These are phyloP conservation scores for Graptemys geographica DNA, from an alignment of 2,797 vertebrate genomes.

Conservation along the genomic window DNA sequence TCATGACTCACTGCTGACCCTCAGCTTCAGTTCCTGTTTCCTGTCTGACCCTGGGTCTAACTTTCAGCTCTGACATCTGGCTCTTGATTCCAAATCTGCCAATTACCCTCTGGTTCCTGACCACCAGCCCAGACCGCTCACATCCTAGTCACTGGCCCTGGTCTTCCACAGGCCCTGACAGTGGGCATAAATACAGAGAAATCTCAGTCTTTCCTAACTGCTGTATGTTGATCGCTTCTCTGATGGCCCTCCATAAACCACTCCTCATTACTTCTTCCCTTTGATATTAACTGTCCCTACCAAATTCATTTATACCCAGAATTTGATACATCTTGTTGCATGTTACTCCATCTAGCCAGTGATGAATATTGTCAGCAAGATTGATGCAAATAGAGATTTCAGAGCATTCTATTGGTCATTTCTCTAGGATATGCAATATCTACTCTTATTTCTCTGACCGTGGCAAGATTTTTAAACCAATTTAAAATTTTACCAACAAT, in stretches of 20 bases:
- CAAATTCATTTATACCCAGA: background rate
- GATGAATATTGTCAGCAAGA: background rate
- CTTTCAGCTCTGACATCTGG: background rate
- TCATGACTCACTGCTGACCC: background rate
- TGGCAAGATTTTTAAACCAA: background rate
- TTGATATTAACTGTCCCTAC: background rate
- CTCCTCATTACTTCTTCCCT: background rate
- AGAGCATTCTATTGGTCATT: conserved; percentile 44
- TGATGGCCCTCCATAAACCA: background rate
- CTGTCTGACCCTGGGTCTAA: background rate
- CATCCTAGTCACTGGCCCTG: background rate
- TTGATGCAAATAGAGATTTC: conserved; percentile 27
- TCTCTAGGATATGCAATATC: background rate
- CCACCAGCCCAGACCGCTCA: background rate
- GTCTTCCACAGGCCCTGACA: background rate
- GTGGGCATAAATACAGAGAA: background rate
- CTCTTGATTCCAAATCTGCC: background rate
- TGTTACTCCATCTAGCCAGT: background rate
- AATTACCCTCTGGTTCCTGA: background rate
- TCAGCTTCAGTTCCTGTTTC: background rate
- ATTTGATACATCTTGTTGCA: background rate
- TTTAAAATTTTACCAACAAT: conserved; percentile 36
- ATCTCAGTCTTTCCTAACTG: background rate
- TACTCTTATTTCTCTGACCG: background rate
- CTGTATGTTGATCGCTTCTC: background rate